Evolutionary conservation across 2,888 invertebrate genomes (phyloP), one percentile per base, ranked within the genome.

Genomic region (Cataglyphis livida): DNA sequence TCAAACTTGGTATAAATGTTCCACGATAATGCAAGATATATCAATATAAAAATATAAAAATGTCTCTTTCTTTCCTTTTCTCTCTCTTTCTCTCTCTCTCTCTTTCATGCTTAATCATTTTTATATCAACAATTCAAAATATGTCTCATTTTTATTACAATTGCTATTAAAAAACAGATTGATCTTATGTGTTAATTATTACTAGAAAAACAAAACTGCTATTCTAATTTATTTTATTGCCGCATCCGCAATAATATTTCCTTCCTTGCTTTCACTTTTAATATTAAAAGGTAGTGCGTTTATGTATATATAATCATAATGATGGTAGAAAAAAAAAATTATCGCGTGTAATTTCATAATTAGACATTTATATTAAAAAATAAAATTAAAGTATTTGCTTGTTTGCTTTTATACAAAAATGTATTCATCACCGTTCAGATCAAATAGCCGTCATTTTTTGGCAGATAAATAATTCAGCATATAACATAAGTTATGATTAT

Each of bases 391-490:
- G n/a, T n/a, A 44, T 61, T 44, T 61, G 61, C 21, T 62, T 44
- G 32, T 44, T 38, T 12, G 38, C 5, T 15, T 15, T 28, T 3
- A n/a, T 15, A 28, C 21, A 71, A 71, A 21, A 38, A 59, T 59
- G n/a, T 25, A 6, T 57, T 71, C 15, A 35, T 51, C 18, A 51
- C 21, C 21, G 7, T 54, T 70, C 15, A 70, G 51, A 70, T 54
- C 15, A 35, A 28, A 59, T 18, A 59, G n/a, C 2, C n/a, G 18
- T 25, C 38, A 71, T 71, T 57, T 38, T 57, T 71, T 57, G 35
- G 25, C 3, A 38, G 6, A 59, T 71, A 9, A 57, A 38, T 73
- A 71, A 71, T 73, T 59, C 15, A 21, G 35, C 57, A 59, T 51
- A 51, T 51, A 41, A 54, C 25, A 15, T 57, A 15, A 25, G 59